Evolutionary conservation across 2,113 vertebrate species (phyloP).

Genomic region (Azemiops feae): DNA sequence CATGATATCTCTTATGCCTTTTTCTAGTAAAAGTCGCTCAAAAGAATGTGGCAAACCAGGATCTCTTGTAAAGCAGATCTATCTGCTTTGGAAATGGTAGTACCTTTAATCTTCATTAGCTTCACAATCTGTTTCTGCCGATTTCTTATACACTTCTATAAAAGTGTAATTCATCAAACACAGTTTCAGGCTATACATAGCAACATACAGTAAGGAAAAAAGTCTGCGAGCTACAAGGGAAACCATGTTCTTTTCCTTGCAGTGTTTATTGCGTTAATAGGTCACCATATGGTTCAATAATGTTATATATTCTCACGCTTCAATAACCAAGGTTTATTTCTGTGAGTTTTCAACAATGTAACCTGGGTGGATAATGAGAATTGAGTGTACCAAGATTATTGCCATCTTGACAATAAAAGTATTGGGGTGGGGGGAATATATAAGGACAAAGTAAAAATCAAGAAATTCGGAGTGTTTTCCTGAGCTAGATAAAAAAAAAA

Average conservation of each 20-base stretch:
- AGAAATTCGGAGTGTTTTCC: too few relatives aligned
- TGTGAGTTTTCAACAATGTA: too few relatives aligned
- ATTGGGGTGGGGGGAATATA: too few relatives aligned
- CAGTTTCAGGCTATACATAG: neutral
- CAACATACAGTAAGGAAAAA: too few relatives aligned
- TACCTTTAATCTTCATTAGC: too few relatives aligned
- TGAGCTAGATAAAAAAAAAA: too few relatives aligned
- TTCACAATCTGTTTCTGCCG: neutral
- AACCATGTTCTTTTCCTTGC: neutral
- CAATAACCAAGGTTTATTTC: too few relatives aligned
- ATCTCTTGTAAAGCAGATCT: neutral
- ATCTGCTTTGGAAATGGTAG: neutral
- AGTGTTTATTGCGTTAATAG: neutral
- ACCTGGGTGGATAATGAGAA: too few relatives aligned
- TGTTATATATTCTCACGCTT: neutral
- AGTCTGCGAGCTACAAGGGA: neutral
- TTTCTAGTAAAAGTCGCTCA: neutral
- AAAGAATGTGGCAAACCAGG: neutral
- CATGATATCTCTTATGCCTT: neutral
- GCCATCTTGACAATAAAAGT: too few relatives aligned
- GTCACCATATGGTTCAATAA: neutral
- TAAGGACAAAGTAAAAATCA: too few relatives aligned
- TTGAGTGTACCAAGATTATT: too few relatives aligned
- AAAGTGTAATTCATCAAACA: neutral
- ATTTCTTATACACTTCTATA: neutral